Evolutionary conservation across 2,797 vertebrate genomes (phyloP).

Genomic region (Poecile montanus): DNA sequence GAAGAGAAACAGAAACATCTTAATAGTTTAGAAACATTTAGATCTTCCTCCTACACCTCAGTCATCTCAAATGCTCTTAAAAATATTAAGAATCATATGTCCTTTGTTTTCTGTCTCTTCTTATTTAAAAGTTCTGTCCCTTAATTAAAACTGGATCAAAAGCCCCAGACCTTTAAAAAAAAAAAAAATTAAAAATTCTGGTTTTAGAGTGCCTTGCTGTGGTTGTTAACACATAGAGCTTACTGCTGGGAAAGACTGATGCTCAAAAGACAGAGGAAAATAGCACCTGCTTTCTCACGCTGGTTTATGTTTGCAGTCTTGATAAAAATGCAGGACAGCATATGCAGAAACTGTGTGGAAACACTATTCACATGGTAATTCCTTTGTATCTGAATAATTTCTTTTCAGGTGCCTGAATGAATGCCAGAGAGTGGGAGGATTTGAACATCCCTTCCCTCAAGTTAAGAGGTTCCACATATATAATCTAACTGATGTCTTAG

Average conservation of each 20-base stretch:
- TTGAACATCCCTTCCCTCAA: conserved; percentile 36
- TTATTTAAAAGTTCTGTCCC: conserved; percentile 63
- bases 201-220: conserved; percentile 56
- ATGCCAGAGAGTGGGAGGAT: conserved; percentile 60
- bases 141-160: conserved; percentile 71
- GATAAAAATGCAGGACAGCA: conserved; percentile 78
- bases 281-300: conserved; percentile 80
- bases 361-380: conserved; percentile 80
- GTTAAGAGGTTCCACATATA: conserved; percentile 49
- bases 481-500: conserved; percentile 35
- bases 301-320: conserved; percentile 71
- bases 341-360: conserved; percentile 73
- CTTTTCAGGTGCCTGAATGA: conserved; percentile 77
- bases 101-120: conserved; percentile 19
- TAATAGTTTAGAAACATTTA: neutral
- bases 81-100: conserved; percentile 20
- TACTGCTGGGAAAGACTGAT: conserved; percentile 75
- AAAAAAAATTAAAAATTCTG: neutral
- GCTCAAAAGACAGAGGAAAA: conserved; percentile 74
- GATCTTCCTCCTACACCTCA: neutral
- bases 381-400: conserved; percentile 77
- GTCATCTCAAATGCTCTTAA: conserved; percentile 17
- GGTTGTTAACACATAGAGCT: conserved; percentile 55
- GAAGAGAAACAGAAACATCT: neutral
- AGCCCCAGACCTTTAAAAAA: neutral